Base-by-base conservation (phyloP, 2,797 vertebrate genomes). In the Lycodopsis pacificus region DNA sequence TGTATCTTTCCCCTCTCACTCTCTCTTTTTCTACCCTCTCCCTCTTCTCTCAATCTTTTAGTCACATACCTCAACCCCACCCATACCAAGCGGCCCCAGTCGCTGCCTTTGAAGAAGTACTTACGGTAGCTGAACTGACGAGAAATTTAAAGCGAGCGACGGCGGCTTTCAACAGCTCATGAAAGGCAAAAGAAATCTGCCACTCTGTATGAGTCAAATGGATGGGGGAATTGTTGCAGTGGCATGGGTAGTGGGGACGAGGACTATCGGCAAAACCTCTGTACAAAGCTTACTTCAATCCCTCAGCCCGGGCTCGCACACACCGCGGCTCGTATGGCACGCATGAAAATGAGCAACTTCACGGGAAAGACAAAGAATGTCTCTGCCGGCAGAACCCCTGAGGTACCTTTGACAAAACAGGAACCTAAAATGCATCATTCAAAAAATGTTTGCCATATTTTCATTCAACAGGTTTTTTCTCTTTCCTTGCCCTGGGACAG, bases 31-130 rank as follows among this genome's bases (percentile, higher is more conserved):
- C 68, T 62, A 51, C 25, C 53, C 27, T 69, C 10, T 57, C 59
- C 15, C 38, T 69, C 62, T 71, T 58, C 61, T 57, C 62, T 86
- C 62, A 72, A 63, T 76, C 71, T 81, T 69, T 68, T 77, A 69
- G 72, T 86, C 65, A 65, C 64, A 65, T 73, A 92, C 80, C 82
- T 83, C 79, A 72, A 65, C 73, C 63, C 69, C 71, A 84, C 65
- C 78, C 68, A 53, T 67, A 79, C 71, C 76, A 82, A 25, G 73
- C 69, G 14, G 77, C 81, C 76, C 61, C 64, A 75, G 77, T 72
- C 73, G 61, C 83, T 67, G 71, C 77, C 88, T 94, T 94, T 94
- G 91, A 94, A 93, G 90, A 88, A 86, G 86, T 88, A 91, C 89
- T 94, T 93, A 25, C 25, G 25, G 25, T 2, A 92, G 86, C 72